A percentile compares a stretch with the other conserved stretches of the same genome.
Evolutionary conservation across 2,888 invertebrate genomes (phyloP).

Genomic region (Trichogramma evanescens): DNA sequence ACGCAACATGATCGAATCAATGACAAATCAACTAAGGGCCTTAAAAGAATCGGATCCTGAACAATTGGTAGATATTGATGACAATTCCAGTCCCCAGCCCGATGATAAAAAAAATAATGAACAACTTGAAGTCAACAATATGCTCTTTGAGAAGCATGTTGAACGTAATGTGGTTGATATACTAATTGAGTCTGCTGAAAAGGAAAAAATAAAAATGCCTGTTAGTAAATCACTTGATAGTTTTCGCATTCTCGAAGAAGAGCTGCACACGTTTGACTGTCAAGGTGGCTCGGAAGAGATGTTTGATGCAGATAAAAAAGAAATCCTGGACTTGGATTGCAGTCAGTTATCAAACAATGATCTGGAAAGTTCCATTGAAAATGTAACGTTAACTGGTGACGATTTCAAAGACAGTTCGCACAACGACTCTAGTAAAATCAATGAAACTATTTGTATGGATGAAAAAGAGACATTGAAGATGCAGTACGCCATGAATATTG

Average conservation of each 20-base stretch:
- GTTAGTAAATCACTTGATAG: conserved; percentile 43
- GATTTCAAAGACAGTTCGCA: too few relatives aligned
- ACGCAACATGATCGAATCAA: conserved; percentile 44
- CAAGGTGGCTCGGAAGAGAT: conserved; percentile 48
- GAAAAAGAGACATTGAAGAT: conserved; percentile 14
- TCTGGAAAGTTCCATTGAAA: too few relatives aligned
- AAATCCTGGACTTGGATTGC: too few relatives aligned
- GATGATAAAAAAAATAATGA: not conserved
- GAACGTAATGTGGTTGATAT: conserved; percentile 42
- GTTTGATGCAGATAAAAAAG: conserved; percentile 24
- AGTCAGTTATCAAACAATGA: too few relatives aligned
- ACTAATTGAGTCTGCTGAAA: conserved; percentile 37
- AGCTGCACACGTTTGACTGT: conserved; percentile 45
- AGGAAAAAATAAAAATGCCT: conserved; percentile 39
- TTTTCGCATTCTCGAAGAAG: conserved; percentile 40
- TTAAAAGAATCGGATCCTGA: conserved; percentile 26
- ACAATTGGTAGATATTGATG: conserved; percentile 7
- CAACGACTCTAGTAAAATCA: too few relatives aligned
- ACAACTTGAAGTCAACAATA: conserved; percentile 9
- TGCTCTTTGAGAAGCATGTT: conserved; percentile 39
- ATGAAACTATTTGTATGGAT: conserved; percentile 16
- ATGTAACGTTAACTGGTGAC: too few relatives aligned
- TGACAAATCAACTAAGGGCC: conserved; percentile 46
- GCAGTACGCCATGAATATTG: conserved; percentile 31
- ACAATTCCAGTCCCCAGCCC: not conserved